Evolutionary conservation across 2,113 vertebrate genomes (phyloP).

Genomic region (Pollachius pollachius): DNA sequence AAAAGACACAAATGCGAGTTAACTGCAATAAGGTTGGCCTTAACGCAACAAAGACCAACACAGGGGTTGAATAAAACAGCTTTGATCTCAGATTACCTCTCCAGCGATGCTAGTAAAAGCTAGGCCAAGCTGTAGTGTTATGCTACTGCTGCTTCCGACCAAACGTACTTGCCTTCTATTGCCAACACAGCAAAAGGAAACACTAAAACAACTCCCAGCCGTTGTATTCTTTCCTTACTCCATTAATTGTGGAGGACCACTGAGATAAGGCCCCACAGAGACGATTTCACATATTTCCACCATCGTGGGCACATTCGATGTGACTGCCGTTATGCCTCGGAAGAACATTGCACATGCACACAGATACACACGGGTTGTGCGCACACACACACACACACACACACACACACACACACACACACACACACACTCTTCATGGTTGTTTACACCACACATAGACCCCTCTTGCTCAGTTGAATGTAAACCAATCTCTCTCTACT

Average conservation of each 20-base stretch:
- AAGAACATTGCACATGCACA: neutral
- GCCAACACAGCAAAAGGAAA: slow-evolving; percentile 11
- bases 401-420: slow-evolving; percentile 13
- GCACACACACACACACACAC: neutral
- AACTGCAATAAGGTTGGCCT: too few species aligned
- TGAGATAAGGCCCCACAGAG: slow-evolving; percentile 14
- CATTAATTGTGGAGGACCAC: slow-evolving; percentile 22
- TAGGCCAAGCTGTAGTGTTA: too few species aligned
- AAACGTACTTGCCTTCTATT: slow-evolving; percentile 6
- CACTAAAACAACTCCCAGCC: slow-evolving; percentile 15
- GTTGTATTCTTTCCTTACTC: slow-evolving; percentile 25
- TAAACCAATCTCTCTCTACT: slow-evolving; percentile 32
- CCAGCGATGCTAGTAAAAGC: too few species aligned
- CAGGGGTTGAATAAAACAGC: too few species aligned
- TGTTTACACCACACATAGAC: slow-evolving; percentile 9
- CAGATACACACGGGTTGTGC: neutral
- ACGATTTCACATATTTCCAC: slow-evolving; percentile 9
- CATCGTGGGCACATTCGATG: neutral
- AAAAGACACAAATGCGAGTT: too few species aligned
- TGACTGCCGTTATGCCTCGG: slow-evolving; percentile 5
- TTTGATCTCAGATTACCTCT: too few species aligned
- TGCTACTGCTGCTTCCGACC: neutral
- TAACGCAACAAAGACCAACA: too few species aligned
- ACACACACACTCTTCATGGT: slow-evolving; percentile 18
- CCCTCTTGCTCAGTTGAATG: slow-evolving; percentile 15